Conservation (phyloP, 2,113 vertebrate species). For the Pyrgilauda ruficollis region DNA sequence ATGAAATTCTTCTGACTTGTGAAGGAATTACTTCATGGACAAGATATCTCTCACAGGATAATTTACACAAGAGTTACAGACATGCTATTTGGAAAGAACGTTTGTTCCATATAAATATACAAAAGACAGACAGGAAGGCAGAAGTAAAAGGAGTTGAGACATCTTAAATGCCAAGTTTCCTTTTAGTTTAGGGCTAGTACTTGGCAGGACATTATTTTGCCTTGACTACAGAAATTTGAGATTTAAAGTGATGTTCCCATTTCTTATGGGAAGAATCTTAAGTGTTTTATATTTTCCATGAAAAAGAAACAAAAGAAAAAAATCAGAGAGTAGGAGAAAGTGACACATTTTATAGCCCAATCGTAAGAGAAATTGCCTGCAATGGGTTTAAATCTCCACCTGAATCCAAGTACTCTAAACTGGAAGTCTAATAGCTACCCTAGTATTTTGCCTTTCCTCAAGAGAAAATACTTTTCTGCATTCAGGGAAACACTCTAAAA, state of each 20-base stretch:
- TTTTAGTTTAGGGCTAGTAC: constrained; percentile 32
- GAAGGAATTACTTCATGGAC: not conserved
- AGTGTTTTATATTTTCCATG: not conserved
- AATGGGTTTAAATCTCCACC: not conserved
- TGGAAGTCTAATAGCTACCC: not conserved
- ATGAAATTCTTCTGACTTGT: not conserved
- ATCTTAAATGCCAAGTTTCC: constrained; percentile 39
- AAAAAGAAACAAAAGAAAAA: not conserved
- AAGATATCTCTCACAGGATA: not conserved
- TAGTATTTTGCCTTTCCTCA: not conserved
- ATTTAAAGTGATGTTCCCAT: not conserved
- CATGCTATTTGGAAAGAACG: not conserved
- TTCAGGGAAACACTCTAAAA: not conserved
- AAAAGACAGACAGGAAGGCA: constrained; percentile 17
- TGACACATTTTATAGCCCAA: not conserved
- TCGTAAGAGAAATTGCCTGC: not conserved
- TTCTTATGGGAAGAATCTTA: not conserved
- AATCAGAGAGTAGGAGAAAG: not conserved
- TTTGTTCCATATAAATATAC: constrained; percentile 31
- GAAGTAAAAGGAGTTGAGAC: constrained; percentile 1
- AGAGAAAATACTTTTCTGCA: not conserved
- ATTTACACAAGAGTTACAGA: not conserved
- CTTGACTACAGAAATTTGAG: constrained; percentile 14
- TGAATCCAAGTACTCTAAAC: not conserved
- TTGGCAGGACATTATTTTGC: constrained; percentile 23